phyloP scores from a whole-genome alignment of 2,797 vertebrate genomes.

The Podarcis siculus region DNA sequence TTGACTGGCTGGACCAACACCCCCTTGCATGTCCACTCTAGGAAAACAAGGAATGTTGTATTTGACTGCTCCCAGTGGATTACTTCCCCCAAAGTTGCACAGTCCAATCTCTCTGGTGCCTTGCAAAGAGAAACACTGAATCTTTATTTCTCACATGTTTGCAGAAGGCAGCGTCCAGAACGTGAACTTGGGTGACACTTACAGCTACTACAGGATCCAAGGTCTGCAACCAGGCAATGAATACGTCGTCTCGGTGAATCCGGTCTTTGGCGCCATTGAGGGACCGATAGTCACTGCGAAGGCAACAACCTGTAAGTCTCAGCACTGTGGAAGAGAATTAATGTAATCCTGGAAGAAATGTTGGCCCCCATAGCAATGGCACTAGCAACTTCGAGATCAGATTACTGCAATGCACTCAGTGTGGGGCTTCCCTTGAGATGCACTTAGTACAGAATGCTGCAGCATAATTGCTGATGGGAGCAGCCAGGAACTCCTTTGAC shows the following conservation, averaged over 20 bases:
- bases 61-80: too few species aligned
- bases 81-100: too few species aligned
- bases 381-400: too few species aligned
- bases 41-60: too few species aligned
- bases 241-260: conserved; percentile 87
- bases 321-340: rapidly evolving
- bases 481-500: too few species aligned
- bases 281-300: conserved; percentile 80
- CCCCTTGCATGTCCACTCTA: too few species aligned
- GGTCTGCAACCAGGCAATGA: conserved; percentile 83
- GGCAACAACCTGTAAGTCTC: conserved; percentile 81
- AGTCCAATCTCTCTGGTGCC: not conserved
- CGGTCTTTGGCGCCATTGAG: conserved; percentile 87
- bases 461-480: too few species aligned
- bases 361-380: too few species aligned
- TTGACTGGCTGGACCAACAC: too few species aligned
- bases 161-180: conserved; percentile 87
- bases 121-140: not conserved
- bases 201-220: conserved; percentile 90
- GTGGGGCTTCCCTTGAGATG: too few species aligned
- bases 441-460: too few species aligned
- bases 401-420: too few species aligned
- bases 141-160: not conserved
- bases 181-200: conserved; percentile 84
- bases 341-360: not conserved